Conservation (phyloP, 2,113 vertebrate genomes). For the Isichthys henryi region DNA sequence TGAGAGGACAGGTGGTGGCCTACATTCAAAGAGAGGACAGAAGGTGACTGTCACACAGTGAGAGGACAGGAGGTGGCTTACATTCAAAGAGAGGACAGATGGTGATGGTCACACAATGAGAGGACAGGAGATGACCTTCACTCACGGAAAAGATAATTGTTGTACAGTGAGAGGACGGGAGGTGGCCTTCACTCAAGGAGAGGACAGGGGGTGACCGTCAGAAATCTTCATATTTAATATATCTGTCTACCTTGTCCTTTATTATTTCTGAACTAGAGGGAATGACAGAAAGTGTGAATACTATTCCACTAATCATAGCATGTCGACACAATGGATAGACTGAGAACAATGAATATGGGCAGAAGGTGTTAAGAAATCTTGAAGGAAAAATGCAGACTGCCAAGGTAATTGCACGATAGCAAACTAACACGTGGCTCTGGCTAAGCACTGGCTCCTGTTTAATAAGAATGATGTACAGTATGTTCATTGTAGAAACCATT, state of each 20-base stretch:
- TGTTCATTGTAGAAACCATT: neutral
- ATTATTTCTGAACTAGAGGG: neutral
- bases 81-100: neutral
- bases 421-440: neutral
- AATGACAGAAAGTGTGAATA: neutral
- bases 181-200: neutral
- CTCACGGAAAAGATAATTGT: too few species aligned
- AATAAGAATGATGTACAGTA: neutral
- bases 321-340: neutral
- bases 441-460: neutral
- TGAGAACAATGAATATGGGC: neutral
- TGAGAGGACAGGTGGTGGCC: neutral
- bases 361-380: neutral
- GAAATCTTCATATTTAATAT: neutral
- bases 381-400: neutral
- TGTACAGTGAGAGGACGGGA: neutral
- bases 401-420: neutral
- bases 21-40: too few species aligned
- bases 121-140: neutral
- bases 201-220: neutral
- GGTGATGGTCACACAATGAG: neutral
- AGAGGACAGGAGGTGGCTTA: too few species aligned
- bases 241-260: neutral
- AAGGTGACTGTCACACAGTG: neutral
- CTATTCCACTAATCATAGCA: neutral